phyloP scores from a whole-genome alignment of 30 jellyfish, hydroid and myxozoan species.

The Chironex yamaguchii region DNA sequence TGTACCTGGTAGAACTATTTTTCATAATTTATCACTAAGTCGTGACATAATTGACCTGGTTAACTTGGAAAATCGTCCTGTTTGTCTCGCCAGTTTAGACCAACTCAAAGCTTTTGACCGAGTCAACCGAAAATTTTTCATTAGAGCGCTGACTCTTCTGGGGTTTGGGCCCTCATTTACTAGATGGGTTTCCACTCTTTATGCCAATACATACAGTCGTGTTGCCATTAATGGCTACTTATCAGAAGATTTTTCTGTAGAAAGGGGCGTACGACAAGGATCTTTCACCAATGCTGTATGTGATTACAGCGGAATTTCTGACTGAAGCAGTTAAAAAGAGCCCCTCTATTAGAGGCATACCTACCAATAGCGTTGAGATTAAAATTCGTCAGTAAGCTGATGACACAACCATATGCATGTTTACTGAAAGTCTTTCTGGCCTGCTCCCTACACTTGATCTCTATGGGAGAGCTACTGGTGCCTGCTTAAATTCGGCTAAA shows the following conservation, averaged over 20 bases:
- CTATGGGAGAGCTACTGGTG: too few relatives aligned
- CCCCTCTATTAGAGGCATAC: too few relatives aligned
- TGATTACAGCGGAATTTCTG: too few relatives aligned
- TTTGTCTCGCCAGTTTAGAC: not conserved
- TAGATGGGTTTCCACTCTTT: not conserved
- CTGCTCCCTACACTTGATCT: too few relatives aligned
- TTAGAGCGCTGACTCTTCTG: not conserved
- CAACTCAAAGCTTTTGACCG: slow-evolving; percentile 49
- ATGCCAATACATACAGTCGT: not conserved
- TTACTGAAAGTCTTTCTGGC: too few relatives aligned
- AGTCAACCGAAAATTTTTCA: not conserved
- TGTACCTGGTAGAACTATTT: slow-evolving; percentile 39
- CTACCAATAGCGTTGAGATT: too few relatives aligned
- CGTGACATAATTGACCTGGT: slow-evolving; percentile 6
- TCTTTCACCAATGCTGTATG: too few relatives aligned
- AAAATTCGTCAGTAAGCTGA: too few relatives aligned
- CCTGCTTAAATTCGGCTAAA: too few relatives aligned
- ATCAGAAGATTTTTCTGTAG: not conserved
- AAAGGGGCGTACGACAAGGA: too few relatives aligned
- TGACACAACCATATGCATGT: too few relatives aligned
- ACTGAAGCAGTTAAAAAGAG: too few relatives aligned
- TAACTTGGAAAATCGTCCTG: slow-evolving; percentile 31
- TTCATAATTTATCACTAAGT: not conserved
- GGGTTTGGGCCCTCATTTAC: slow-evolving; percentile 11
- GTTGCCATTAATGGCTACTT: slow-evolving; percentile 17